phyloP scores from a whole-genome alignment of 1,140 invertebrate genomes.

The Lanistes nyassanus region DNA sequence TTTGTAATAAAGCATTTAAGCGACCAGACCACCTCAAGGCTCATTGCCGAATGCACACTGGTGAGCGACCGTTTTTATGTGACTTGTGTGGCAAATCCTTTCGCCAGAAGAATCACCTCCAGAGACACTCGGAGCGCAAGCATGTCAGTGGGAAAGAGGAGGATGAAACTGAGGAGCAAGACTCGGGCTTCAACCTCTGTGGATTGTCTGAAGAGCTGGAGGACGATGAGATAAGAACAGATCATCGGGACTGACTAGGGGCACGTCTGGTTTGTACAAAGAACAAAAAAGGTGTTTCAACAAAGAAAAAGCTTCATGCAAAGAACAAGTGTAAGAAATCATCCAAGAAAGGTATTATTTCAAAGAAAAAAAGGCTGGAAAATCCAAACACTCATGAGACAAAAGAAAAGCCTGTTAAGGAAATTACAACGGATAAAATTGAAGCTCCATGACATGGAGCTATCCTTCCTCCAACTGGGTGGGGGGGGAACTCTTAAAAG shows the following conservation, averaged over 20 bases:
- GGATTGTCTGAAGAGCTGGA: slow-evolving; percentile 20
- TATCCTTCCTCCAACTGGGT: no score
- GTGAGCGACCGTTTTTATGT: slow-evolving; percentile 97
- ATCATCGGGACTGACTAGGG: slow-evolving; percentile 28
- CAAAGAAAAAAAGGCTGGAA: slow-evolving; percentile 12
- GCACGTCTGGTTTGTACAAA: slow-evolving; percentile 24
- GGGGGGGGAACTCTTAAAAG: no score
- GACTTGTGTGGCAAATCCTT: slow-evolving; percentile 80
- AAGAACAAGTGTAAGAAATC: slow-evolving; percentile 2
- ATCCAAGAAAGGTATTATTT: slow-evolving; percentile 5
- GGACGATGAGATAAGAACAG: slow-evolving; percentile 20
- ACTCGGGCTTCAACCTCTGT: slow-evolving; percentile 16
- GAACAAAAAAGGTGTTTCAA: background rate
- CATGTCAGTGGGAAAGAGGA: slow-evolving; percentile 14
- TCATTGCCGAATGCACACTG: slow-evolving; percentile 93
- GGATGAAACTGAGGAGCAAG: slow-evolving; percentile 13
- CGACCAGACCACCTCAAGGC: slow-evolving; percentile 93
- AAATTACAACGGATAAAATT: no score
- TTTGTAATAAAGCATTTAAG: slow-evolving; percentile 95
- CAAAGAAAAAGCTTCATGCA: slow-evolving; percentile 2
- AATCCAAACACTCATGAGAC: no score
- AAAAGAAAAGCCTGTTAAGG: no score
- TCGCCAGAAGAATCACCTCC: slow-evolving; percentile 39
- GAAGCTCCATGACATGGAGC: no score
- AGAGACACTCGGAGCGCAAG: slow-evolving; percentile 35